A percentile compares a stretch with the other conserved stretches of the same genome.
Conservation (phyloP, 2,888 invertebrate genomes). For the Hipparchia semele region DNA sequence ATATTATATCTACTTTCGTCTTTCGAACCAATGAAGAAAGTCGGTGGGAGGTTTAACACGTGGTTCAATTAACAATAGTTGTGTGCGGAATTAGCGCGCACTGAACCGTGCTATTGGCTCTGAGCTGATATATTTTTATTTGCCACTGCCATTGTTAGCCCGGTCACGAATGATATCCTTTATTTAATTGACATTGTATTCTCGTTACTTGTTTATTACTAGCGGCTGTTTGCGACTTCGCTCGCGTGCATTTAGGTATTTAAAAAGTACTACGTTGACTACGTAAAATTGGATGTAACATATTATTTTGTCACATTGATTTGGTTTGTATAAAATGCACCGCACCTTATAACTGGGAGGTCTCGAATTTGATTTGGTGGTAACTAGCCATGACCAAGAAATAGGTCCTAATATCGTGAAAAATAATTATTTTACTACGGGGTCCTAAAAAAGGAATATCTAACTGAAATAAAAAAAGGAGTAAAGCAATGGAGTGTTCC, state of each 20-base stretch:
- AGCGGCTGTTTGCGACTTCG: too few species aligned
- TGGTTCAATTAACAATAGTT: slow-evolving; percentile 10
- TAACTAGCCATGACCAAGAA: too few species aligned
- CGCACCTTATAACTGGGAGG: too few species aligned
- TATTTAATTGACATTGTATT: background rate
- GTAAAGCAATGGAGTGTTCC: slow-evolving; percentile 8
- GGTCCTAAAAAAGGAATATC: background rate
- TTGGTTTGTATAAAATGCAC: too few species aligned
- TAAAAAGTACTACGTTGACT: too few species aligned
- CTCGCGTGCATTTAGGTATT: too few species aligned
- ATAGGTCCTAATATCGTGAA: too few species aligned
- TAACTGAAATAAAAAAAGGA: background rate
- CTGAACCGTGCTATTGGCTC: slow-evolving; percentile 15
- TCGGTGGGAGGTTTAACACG: slow-evolving; percentile 7
- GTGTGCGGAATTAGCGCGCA: background rate
- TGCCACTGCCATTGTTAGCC: slow-evolving; percentile 14
- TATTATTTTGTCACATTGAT: too few species aligned
- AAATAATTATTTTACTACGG: too few species aligned
- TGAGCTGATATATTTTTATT: slow-evolving; percentile 15
- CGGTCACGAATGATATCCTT: too few species aligned
- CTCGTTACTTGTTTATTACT: background rate
- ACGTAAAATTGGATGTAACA: too few species aligned
- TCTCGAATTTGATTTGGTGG: too few species aligned
- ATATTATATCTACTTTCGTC: background rate
- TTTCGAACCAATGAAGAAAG: background rate